A percentile compares a stretch with the other conserved stretches of the same genome.
Evolutionary conservation across 2,113 vertebrate species (phyloP).

Genomic region (Colistium nudipinnis): DNA sequence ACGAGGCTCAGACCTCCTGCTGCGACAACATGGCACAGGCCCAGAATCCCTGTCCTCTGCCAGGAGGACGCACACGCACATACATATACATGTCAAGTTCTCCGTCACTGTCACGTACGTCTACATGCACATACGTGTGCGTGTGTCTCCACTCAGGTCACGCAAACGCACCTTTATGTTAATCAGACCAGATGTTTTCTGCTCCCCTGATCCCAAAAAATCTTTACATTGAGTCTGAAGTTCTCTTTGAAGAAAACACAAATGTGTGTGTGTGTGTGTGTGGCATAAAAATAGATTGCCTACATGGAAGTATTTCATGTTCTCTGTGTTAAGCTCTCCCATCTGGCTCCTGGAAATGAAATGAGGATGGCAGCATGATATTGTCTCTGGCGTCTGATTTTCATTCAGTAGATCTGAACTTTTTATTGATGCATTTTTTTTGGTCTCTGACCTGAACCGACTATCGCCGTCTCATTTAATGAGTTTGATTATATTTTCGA

Average conservation of each 20-base stretch:
- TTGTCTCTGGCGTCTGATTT: no score
- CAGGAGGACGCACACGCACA: conserved; percentile 51
- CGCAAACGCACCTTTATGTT: conserved; percentile 3
- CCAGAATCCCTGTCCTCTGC: conserved; percentile 65
- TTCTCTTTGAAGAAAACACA: neutral
- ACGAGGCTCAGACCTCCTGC: conserved; percentile 62
- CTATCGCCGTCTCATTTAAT: no score
- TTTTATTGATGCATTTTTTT: neutral
- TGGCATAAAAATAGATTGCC: neutral
- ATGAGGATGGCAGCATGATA: no score
- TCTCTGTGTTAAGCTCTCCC: neutral
- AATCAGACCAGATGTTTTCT: conserved; percentile 5
- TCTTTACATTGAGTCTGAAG: conserved; percentile 9
- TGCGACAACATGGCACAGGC: conserved; percentile 71
- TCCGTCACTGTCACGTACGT: conserved; percentile 15
- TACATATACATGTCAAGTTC: conserved; percentile 28
- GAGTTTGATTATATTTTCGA: no score
- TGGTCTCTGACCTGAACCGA: no score
- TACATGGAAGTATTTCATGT: neutral
- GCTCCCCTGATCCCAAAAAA: conserved; percentile 32
- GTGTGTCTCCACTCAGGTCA: no score
- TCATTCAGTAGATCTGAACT: neutral
- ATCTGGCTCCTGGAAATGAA: neutral
- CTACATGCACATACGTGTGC: neutral
- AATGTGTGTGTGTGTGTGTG: neutral